Percentiles rank a stretch among this genome's conserved stretches.
These are phyloP conservation scores for Oeneis ivallda DNA, from an alignment of 2,888 invertebrate genomes.

Conservation along the genomic window DNA sequence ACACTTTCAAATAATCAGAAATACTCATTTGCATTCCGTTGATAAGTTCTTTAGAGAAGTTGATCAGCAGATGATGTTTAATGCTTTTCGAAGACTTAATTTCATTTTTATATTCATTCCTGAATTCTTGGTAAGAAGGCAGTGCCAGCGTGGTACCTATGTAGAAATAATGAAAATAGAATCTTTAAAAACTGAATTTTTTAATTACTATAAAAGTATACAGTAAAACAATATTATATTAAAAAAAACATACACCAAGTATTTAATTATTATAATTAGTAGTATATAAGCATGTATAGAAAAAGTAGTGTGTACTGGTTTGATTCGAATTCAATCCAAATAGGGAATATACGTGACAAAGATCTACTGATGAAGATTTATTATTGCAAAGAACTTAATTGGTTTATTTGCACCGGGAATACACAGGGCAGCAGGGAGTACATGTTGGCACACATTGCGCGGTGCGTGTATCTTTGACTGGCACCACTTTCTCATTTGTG, in stretches of 20 bases:
- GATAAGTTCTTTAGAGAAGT: conserved; percentile 22
- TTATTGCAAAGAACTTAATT: conserved; percentile 18
- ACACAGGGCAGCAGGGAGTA: conserved; percentile 48
- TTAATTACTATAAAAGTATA: conserved; percentile 29
- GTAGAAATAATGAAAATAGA: conserved; percentile 42
- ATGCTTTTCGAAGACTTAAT: conserved; percentile 37
- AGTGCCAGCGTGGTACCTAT: conserved; percentile 64
- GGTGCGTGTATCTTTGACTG: conserved; percentile 63
- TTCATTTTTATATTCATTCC: conserved; percentile 51
- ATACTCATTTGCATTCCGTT: conserved; percentile 4
- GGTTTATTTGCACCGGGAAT: conserved; percentile 36
- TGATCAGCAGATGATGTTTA: conserved; percentile 34
- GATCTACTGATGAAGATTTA: background rate
- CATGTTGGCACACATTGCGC: conserved; percentile 62
- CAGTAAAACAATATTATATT: conserved; percentile 31
- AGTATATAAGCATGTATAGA: background rate
- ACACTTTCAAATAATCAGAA: conserved; percentile 13
- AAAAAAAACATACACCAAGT: background rate
- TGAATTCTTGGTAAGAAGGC: conserved; percentile 58
- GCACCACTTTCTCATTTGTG: conserved; percentile 53
- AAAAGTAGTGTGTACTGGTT: background rate
- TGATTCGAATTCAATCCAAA: background rate
- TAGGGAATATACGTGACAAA: background rate
- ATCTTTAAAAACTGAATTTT: conserved; percentile 10
- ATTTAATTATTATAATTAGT: background rate